Percentiles rank a stretch among this genome's conserved stretches.
Evolutionary conservation across 1,140 invertebrate species (phyloP).

Genomic region (Drosophila dunni): DNA sequence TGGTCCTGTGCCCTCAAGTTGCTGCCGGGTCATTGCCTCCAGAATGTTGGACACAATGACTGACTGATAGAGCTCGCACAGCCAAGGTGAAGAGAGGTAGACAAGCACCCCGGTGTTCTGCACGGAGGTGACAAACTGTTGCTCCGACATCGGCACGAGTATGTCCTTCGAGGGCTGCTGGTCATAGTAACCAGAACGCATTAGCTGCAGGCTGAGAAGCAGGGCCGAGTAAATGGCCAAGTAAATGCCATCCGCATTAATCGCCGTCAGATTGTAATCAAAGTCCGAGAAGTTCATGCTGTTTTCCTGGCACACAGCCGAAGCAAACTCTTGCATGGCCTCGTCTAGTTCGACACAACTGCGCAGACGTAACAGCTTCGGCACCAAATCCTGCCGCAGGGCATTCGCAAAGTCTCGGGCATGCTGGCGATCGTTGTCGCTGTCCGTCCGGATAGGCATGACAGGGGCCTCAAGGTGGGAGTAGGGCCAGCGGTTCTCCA

Average conservation of each 20-base stretch:
- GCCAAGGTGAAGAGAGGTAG: conserved; percentile 95
- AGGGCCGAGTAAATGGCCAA: conserved; percentile 94
- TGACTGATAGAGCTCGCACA: conserved; percentile 95
- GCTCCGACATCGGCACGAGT: conserved; percentile 87
- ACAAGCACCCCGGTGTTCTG: conserved; percentile 95
- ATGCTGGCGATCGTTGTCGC: conserved; percentile 83
- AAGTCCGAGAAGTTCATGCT: conserved; percentile 83
- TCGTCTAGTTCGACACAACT: conserved; percentile 90
- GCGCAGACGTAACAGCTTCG: conserved; percentile 87
- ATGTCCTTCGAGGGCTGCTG: conserved; percentile 85
- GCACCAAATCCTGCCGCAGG: conserved; percentile 87
- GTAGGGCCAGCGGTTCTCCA: conserved; percentile 83
- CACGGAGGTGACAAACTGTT: conserved; percentile 95
- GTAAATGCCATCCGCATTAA: conserved; percentile 98
- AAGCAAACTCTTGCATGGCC: conserved; percentile 95
- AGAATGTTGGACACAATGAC: conserved; percentile 91
- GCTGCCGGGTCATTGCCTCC: conserved; percentile 83
- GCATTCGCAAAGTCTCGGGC: conserved; percentile 79
- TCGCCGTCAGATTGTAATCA: conserved; percentile 90
- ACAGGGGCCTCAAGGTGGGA: conserved; percentile 81
- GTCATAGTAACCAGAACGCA: conserved; percentile 90
- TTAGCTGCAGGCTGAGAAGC: conserved; percentile 92
- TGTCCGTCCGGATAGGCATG: conserved; percentile 77
- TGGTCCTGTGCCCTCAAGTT: conserved; percentile 58
- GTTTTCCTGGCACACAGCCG: conserved; percentile 95